These are phyloP conservation scores for Aegithalos caudatus DNA, from an alignment of 2,113 vertebrate genomes.

Conservation along the genomic window DNA sequence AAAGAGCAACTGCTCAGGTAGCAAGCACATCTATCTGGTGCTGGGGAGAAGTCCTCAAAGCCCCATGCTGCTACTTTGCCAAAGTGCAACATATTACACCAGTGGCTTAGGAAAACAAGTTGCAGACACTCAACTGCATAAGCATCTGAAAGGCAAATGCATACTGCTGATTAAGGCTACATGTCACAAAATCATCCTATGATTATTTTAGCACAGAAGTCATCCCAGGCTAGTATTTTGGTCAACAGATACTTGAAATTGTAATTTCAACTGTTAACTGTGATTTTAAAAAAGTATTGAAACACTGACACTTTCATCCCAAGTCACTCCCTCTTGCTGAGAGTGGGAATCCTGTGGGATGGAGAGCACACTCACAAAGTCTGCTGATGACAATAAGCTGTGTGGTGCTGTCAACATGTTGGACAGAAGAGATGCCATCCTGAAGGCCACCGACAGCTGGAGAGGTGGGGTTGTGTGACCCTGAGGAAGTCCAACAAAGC, in stretches of 20 bases:
- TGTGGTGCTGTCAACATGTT: rapidly evolving
- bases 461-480: neutral
- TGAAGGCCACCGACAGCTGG: neutral
- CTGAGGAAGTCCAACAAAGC: neutral
- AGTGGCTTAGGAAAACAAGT: neutral
- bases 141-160: neutral
- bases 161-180: neutral
- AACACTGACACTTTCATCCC: neutral
- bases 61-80: neutral
- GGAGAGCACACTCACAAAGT: neutral
- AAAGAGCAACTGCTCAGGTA: neutral
- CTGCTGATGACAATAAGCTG: neutral
- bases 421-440: neutral
- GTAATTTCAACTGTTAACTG: neutral
- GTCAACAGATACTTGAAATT: neutral
- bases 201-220: neutral
- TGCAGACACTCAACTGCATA: neutral
- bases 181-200: neutral
- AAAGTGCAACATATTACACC: rapidly evolving
- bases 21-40: neutral
- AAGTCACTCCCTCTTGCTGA: neutral
- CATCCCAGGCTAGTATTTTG: neutral
- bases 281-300: neutral
- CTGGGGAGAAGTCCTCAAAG: neutral
- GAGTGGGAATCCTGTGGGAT: rapidly evolving